phyloP scores from a whole-genome alignment of 2,113 vertebrate genomes.

The Sapajus apella region DNA sequence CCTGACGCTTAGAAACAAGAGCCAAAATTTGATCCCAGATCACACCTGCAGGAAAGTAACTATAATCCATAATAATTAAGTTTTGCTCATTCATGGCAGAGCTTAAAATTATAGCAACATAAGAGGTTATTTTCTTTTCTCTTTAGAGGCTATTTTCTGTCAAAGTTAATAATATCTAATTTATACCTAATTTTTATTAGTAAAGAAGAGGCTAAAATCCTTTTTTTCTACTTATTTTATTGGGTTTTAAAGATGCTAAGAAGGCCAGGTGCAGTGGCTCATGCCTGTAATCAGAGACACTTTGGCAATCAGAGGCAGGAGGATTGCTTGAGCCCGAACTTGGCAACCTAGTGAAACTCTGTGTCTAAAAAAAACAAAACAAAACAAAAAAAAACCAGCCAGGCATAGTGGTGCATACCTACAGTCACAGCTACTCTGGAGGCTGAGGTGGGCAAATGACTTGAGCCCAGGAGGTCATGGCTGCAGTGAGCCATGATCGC shows the following conservation, averaged over 20 bases:
- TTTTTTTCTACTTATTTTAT: background rate
- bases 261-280: too few species aligned
- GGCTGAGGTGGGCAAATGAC: too few species aligned
- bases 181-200: background rate
- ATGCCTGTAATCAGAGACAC: too few species aligned
- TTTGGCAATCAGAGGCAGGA: too few species aligned
- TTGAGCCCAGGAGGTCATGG: too few species aligned
- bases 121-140: background rate
- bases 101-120: slow-evolving; percentile 14
- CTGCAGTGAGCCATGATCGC: too few species aligned
- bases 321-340: too few species aligned
- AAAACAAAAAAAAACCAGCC: too few species aligned
- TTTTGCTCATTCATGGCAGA: slow-evolving; percentile 33
- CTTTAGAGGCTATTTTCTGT: background rate
- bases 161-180: slow-evolving; percentile 17
- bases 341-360: too few species aligned
- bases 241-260: slow-evolving; percentile 44
- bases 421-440: too few species aligned
- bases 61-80: background rate
- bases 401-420: too few species aligned
- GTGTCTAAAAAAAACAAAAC: too few species aligned
- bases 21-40: background rate
- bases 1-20: background rate
- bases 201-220: background rate
- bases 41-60: background rate